Conservation (phyloP, 2,113 vertebrate species). For the Tretioscincus oriximinensis region DNA sequence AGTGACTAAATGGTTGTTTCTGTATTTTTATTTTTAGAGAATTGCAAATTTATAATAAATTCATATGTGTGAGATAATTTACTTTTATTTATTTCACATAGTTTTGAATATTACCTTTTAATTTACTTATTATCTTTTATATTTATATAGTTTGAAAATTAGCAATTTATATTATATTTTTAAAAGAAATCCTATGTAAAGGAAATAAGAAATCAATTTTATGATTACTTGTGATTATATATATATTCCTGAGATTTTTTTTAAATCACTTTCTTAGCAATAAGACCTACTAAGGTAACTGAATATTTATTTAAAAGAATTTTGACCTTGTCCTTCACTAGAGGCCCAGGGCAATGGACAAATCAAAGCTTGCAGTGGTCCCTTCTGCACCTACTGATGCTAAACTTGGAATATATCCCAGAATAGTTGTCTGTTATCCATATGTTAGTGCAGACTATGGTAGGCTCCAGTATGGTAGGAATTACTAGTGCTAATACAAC, state of each 20-base stretch:
- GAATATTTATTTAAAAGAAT: too few relatives aligned
- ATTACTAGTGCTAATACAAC: too few relatives aligned
- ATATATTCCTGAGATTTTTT: neutral
- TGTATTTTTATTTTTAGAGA: neutral
- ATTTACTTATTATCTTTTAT: neutral
- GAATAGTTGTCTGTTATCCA: too few relatives aligned
- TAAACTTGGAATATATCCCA: too few relatives aligned
- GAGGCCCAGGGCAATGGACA: too few relatives aligned
- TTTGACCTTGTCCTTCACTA: too few relatives aligned
- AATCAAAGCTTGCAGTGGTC: too few relatives aligned
- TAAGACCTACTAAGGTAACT: neutral
- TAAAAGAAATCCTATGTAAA: neutral
- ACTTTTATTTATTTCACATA: neutral
- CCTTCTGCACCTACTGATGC: too few relatives aligned
- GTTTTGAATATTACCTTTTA: neutral
- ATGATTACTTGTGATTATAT: neutral
- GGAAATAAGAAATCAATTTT: neutral
- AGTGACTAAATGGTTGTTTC: slow-evolving; percentile 42
- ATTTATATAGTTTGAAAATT: neutral
- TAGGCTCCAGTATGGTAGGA: too few relatives aligned
- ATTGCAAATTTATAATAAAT: neutral
- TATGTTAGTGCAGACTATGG: too few relatives aligned
- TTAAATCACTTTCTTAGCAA: neutral
- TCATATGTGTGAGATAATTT: neutral
- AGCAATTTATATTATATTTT: neutral